Evolutionary conservation across 2,888 invertebrate species (phyloP).

Genomic region (Mesochorus sp.): DNA sequence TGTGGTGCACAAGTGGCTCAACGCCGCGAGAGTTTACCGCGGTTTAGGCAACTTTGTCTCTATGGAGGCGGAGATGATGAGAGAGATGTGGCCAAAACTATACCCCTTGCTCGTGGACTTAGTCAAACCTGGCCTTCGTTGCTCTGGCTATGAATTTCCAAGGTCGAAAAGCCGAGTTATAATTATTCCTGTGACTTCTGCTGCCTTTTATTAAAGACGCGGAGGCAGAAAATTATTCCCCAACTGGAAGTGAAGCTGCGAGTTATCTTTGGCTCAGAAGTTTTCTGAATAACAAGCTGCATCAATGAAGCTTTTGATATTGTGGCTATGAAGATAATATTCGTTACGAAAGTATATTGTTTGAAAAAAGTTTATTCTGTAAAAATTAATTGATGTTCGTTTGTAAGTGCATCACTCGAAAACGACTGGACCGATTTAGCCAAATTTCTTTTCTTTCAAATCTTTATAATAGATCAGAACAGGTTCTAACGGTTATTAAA

Average conservation of each 20-base stretch:
- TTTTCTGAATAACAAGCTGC: not conserved
- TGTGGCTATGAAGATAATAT: no score
- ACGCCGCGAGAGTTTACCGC: constrained; percentile 27
- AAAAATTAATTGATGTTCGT: no score
- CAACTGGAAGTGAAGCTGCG: not conserved
- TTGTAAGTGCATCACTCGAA: no score
- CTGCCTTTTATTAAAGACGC: not conserved
- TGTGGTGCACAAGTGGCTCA: constrained; percentile 11
- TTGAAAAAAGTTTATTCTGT: no score
- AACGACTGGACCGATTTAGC: no score
- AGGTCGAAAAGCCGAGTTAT: constrained; percentile 11
- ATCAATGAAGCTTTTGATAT: no score
- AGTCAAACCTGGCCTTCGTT: not conserved
- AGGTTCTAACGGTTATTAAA: no score
- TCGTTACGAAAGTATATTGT: no score
- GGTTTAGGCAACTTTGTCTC: constrained; percentile 37
- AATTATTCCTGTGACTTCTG: not conserved
- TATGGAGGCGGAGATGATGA: constrained; percentile 32
- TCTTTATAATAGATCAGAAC: no score
- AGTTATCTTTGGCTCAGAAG: not conserved
- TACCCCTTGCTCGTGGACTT: not conserved
- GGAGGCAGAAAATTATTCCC: not conserved
- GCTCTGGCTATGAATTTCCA: constrained; percentile 1
- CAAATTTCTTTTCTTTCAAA: no score
- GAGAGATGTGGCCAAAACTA: constrained; percentile 41